Evolutionary conservation across 2,113 vertebrate genomes (phyloP).

Genomic region (Epinephelus cyanopodus): DNA sequence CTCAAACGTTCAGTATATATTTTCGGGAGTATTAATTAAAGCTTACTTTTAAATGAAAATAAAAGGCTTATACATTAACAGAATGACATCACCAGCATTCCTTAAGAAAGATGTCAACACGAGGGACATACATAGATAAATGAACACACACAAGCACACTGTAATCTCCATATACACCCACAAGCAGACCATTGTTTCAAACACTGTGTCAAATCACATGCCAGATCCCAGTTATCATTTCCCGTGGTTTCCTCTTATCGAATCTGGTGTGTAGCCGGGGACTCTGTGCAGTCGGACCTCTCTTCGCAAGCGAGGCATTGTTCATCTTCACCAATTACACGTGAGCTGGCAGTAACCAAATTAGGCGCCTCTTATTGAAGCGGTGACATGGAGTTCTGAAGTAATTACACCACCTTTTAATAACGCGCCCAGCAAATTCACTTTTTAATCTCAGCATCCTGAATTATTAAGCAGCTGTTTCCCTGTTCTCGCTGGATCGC

Average conservation of each 20-base stretch:
- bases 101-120: background rate
- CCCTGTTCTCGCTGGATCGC: constrained; percentile 40
- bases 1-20: background rate
- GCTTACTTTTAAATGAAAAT: background rate
- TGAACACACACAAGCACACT: background rate
- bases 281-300: constrained; percentile 7
- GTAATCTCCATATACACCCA: background rate
- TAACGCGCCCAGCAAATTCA: constrained; percentile 77
- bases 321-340: constrained; percentile 82
- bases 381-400: constrained; percentile 80
- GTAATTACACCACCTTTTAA: constrained; percentile 86
- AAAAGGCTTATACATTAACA: background rate
- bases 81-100: constrained; percentile 22
- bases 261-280: constrained; percentile 17
- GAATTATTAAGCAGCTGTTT: constrained; percentile 87
- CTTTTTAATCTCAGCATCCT: constrained; percentile 85
- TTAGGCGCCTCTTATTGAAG: constrained; percentile 81
- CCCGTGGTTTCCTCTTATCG: constrained; percentile 23
- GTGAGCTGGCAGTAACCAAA: constrained; percentile 79
- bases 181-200: constrained; percentile 7
- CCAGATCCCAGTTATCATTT: constrained; percentile 60
- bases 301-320: constrained; percentile 53
- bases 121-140: constrained; percentile 8
- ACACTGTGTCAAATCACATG: constrained; percentile 28
- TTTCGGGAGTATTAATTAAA: background rate